A percentile compares a stretch with the other conserved stretches of the same genome.
These are phyloP conservation scores for Phlogophora meticulosa DNA, from an alignment of 2,888 invertebrate species.

Conservation along the genomic window DNA sequence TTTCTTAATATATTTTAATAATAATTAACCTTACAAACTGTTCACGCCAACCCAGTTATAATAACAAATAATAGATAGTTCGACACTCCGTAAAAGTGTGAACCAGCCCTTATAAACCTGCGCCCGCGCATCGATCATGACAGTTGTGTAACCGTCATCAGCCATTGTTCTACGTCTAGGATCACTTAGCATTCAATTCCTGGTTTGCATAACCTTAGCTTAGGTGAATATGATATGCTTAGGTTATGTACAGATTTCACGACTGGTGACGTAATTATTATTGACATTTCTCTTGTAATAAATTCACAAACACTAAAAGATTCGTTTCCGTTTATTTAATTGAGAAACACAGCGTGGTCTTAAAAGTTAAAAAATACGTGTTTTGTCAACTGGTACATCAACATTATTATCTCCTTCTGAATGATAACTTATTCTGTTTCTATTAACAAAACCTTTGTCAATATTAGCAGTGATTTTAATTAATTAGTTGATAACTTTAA, in stretches of 20 bases:
- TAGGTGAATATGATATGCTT: slow-evolving; percentile 42
- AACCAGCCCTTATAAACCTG: slow-evolving; percentile 31
- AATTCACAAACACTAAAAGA: background rate
- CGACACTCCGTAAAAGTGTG: slow-evolving; percentile 20
- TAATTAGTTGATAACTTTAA: slow-evolving; percentile 26
- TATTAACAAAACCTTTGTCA: too few species aligned
- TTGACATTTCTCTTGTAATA: background rate
- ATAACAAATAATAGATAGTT: too few species aligned
- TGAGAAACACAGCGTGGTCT: too few species aligned
- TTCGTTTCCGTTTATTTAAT: too few species aligned
- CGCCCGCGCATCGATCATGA: slow-evolving; percentile 43
- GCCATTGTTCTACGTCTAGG: slow-evolving; percentile 51
- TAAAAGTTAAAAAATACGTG: too few species aligned
- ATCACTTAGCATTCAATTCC: slow-evolving; percentile 62
- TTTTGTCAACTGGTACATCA: background rate
- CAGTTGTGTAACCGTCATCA: slow-evolving; percentile 50
- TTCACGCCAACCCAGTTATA: too few species aligned
- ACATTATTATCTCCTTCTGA: too few species aligned
- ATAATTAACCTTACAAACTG: too few species aligned
- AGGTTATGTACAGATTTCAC: slow-evolving; percentile 26
- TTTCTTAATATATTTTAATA: too few species aligned
- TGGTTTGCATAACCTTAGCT: slow-evolving; percentile 59
- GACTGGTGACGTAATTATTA: slow-evolving; percentile 3
- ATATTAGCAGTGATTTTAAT: background rate
- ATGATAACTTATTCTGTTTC: too few species aligned